Conservation (phyloP, 2,797 vertebrate genomes). For the Crocidura indochinensis region DNA sequence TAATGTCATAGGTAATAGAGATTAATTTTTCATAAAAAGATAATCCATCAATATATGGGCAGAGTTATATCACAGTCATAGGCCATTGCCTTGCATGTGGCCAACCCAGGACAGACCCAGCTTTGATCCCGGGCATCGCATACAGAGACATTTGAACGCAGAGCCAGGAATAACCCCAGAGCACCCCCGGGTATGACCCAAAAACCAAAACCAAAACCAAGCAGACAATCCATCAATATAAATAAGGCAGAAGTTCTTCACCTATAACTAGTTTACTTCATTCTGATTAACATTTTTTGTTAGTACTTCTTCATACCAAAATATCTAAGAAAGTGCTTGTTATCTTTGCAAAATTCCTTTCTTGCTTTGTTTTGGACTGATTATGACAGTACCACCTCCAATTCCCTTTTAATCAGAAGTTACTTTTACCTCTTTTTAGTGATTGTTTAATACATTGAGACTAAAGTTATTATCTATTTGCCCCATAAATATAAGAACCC, state of each 20-base stretch:
- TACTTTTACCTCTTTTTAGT: neutral
- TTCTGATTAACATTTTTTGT: neutral
- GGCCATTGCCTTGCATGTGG: no score
- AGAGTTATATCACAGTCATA: neutral
- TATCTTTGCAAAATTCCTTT: neutral
- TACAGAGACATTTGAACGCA: no score
- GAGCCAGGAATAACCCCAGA: no score
- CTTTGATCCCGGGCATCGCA: no score
- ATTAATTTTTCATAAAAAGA: slow-evolving; percentile 7
- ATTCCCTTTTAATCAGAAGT: neutral
- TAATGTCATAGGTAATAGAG: neutral
- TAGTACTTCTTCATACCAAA: neutral
- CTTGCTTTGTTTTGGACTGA: slow-evolving; percentile 37
- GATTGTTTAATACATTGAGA: neutral
- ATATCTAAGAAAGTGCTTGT: slow-evolving; percentile 6
- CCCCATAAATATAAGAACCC: neutral
- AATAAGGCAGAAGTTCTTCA: slow-evolving; percentile 16
- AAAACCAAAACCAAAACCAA: no score
- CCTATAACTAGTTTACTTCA: neutral
- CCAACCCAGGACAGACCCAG: no score
- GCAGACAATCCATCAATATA: neutral
- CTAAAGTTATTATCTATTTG: slow-evolving; percentile 13
- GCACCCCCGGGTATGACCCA: no score
- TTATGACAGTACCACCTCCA: slow-evolving; percentile 17
- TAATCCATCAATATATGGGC: neutral